Conservation (phyloP, 2,113 vertebrate genomes). For the Gavialis gangeticus region DNA sequence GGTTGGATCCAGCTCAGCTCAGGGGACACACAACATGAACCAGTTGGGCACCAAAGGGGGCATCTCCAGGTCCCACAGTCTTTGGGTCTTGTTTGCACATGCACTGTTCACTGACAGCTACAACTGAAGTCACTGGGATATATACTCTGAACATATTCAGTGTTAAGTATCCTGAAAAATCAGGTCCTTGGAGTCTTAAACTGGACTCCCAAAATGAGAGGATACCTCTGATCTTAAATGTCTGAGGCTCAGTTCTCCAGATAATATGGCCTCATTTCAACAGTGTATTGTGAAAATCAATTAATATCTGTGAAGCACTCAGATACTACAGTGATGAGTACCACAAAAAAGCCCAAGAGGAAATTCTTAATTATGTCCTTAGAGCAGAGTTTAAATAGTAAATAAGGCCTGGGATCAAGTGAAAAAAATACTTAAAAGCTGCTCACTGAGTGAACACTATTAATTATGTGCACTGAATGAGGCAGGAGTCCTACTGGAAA, state of each 20-base stretch:
- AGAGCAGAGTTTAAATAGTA: background rate
- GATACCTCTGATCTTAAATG: slow-evolving; percentile 29
- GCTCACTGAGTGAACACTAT: background rate
- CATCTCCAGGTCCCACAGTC: too few species aligned
- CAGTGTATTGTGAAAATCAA: slow-evolving; percentile 48
- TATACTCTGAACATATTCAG: background rate
- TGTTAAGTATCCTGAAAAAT: background rate
- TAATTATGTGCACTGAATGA: background rate
- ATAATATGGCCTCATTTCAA: slow-evolving; percentile 39
- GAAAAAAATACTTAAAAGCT: background rate
- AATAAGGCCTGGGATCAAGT: background rate
- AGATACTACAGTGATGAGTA: background rate
- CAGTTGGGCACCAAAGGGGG: too few species aligned
- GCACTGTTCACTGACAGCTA: background rate
- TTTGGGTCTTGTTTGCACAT: too few species aligned
- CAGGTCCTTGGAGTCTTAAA: background rate
- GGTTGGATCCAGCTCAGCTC: too few species aligned
- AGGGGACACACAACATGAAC: too few species aligned
- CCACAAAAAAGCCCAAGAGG: background rate
- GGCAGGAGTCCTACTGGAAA: background rate
- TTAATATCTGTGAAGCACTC: slow-evolving; percentile 41
- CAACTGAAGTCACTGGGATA: background rate
- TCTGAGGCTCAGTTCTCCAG: slow-evolving; percentile 45
- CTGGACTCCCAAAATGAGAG: slow-evolving; percentile 4
- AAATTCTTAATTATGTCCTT: slow-evolving; percentile 2